phyloP scores from a whole-genome alignment of 1,140 invertebrate genomes.

The Drosophila lini region DNA sequence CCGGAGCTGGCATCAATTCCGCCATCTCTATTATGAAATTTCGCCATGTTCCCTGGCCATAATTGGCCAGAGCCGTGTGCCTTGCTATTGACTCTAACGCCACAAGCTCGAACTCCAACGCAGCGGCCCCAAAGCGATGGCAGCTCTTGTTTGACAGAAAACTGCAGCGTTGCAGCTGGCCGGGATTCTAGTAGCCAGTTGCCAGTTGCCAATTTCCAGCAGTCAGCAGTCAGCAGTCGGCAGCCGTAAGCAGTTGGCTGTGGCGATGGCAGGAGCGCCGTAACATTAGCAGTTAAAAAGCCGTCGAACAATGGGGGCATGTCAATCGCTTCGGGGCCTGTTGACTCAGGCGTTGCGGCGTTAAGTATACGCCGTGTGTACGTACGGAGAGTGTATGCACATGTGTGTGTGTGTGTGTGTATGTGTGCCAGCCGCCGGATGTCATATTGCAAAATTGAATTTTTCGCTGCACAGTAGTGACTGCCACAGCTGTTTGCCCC shows the following conservation, averaged over 20 bases:
- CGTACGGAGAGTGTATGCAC: not conserved
- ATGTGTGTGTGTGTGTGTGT: too few relatives aligned
- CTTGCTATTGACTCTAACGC: conserved; percentile 36
- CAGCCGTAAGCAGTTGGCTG: conserved; percentile 25
- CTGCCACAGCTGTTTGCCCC: conserved; percentile 73
- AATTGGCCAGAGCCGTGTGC: conserved; percentile 19
- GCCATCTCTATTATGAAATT: conserved; percentile 27
- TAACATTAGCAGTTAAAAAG: conserved; percentile 54
- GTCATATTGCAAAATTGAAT: conserved; percentile 82
- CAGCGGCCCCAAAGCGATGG: conserved; percentile 6
- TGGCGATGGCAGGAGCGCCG: conserved; percentile 20
- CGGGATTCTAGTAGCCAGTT: conserved; percentile 9
- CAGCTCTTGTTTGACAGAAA: conserved; percentile 40
- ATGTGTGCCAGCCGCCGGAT: conserved; percentile 57
- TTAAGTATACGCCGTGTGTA: conserved; percentile 72
- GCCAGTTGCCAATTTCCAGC: conserved; percentile 11
- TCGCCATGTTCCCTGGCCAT: conserved; percentile 10
- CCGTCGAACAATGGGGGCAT: conserved; percentile 61
- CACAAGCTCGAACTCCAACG: conserved; percentile 21
- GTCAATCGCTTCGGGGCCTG: conserved; percentile 59
- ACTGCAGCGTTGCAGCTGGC: conserved; percentile 54
- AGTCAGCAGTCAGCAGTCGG: conserved; percentile 16
- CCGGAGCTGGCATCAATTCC: not conserved
- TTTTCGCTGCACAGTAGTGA: conserved; percentile 65
- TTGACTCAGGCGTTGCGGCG: conserved; percentile 75